Percentiles rank a stretch among this genome's conserved stretches.
These are phyloP conservation scores for Nemurella pictetii DNA, from an alignment of 2,888 invertebrate species.

Conservation along the genomic window DNA sequence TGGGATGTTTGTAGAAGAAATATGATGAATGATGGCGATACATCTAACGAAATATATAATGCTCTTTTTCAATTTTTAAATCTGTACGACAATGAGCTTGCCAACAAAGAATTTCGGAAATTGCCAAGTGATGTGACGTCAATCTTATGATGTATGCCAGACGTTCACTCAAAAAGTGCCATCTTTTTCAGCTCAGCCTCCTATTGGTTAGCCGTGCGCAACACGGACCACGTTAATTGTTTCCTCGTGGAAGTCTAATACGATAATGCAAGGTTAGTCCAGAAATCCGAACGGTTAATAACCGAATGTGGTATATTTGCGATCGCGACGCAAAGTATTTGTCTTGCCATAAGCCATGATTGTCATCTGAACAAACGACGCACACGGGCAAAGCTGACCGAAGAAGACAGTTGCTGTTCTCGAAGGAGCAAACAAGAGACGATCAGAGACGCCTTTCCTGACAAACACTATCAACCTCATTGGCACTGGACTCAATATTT, in stretches of 20 bases:
- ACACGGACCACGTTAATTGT: not conserved
- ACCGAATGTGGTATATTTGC: slow-evolving; percentile 15
- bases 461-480: not conserved
- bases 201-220: no score
- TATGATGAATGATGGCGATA: not conserved
- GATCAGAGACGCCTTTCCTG: slow-evolving; percentile 24
- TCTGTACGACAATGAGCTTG: not conserved
- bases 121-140: not conserved
- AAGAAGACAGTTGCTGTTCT: slow-evolving; percentile 18
- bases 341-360: not conserved
- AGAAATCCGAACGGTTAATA: not conserved
- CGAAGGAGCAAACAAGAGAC: not conserved
- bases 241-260: not conserved
- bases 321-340: not conserved
- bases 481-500: not conserved
- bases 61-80: not conserved
- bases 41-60: not conserved
- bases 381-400: not conserved
- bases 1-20: not conserved
- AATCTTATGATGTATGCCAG: not conserved
- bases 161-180: not conserved
- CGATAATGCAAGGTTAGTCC: not conserved
- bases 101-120: not conserved
- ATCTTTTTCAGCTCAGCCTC: no score
- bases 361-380: not conserved